Evolutionary conservation across 1,140 invertebrate genomes (phyloP), one percentile per base, ranked within the genome.

Genomic region (Drosophila saltans): DNA sequence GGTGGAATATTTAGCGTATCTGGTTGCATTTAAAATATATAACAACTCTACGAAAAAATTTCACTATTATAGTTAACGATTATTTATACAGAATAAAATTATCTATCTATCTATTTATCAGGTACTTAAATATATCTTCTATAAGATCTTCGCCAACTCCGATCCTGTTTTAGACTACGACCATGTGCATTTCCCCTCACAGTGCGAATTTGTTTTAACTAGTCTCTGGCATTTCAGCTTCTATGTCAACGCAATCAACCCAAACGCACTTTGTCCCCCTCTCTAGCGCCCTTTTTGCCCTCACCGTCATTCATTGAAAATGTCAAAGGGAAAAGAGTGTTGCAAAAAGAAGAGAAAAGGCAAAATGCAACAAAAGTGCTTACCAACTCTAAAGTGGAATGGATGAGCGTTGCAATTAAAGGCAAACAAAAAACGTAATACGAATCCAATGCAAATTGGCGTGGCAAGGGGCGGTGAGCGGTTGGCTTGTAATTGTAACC

Each of bases 361-460:
- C 5, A 28, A 45, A 58, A 41, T 33, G 45, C 43, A 45, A 16
- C 39, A 45, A 43, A 24, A 43, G 45, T 52, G 45, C 45, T 57
- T 62, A 66, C 62, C 39, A 74, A 66, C 73, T 66, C 61, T 66
- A 76, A 72, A 86, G 75, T 65, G 58, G 68, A 82, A 82, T 69
- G 69, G 72, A 76, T 83, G 80, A 83, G 73, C 52, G 61, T 52
- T 73, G 81, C 81, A 83, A 84, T 83, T 84, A 84, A 84, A 83
- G 73, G 60, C 73, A 84, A 84, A 84, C 77, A 84, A 75, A 80
- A 80, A 65, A 80, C 76, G 77, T 82, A 88, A 86, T 52, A 82
- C 76, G 83, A 86, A 86, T 86, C 63, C 65, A 71, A 77, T 80
- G 81, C 68, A 80, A 86, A 85, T 36, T 72, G 71, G 45, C 64